Conservation (phyloP, 2,113 vertebrate species). For the Smithornis capensis region DNA sequence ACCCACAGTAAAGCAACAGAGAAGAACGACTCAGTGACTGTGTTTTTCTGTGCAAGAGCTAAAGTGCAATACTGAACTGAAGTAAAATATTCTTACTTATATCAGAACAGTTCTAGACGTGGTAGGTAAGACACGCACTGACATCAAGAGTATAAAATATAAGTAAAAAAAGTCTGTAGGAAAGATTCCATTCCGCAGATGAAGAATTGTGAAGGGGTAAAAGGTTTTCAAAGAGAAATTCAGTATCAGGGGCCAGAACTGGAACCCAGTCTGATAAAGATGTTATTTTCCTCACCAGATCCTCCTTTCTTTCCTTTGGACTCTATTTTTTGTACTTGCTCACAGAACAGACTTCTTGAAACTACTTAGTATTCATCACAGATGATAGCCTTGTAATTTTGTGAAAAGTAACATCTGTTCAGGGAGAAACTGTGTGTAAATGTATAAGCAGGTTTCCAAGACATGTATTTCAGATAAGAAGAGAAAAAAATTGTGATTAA, state of each 20-base stretch:
- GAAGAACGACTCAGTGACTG: background rate
- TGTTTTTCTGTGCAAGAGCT: background rate
- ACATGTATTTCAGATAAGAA: background rate
- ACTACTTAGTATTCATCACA: slow-evolving; percentile 9
- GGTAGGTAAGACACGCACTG: background rate
- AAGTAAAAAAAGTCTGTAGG: background rate
- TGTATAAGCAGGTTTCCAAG: background rate
- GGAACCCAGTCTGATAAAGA: background rate
- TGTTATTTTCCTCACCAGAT: background rate
- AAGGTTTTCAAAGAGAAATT: background rate
- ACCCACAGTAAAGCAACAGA: background rate
- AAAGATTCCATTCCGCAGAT: background rate
- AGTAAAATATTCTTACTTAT: background rate
- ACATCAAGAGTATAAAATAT: background rate
- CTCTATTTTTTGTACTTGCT: background rate
- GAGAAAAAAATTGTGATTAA: background rate
- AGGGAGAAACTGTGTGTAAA: background rate
- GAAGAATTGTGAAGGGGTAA: background rate
- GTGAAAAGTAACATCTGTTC: slow-evolving; percentile 36
- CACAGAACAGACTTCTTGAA: background rate
- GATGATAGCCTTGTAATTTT: background rate
- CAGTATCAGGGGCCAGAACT: background rate
- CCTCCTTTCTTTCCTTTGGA: background rate
- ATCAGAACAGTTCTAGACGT: background rate
- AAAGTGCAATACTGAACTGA: background rate